Evolutionary conservation across 2,888 invertebrate genomes (phyloP), one percentile per base, ranked within the genome.

Genomic region (Phasia obesa): DNA sequence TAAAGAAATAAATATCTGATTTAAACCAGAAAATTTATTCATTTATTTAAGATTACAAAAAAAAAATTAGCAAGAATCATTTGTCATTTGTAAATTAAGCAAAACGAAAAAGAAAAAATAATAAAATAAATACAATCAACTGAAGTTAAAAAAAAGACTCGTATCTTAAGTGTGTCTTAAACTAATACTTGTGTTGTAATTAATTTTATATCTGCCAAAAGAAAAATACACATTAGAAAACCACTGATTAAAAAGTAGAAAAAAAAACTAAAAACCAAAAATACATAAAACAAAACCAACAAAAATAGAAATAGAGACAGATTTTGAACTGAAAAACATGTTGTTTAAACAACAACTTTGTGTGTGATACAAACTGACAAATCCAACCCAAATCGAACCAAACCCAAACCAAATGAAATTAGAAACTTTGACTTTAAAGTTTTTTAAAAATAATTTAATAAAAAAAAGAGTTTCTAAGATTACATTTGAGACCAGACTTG

Each of bases 201-300:
- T 81, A 81, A 81, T 75, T 81, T 64, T 49, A 70, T 53, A 75
- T 42, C 81, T 75, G 42, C 62, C 70, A 81, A 44, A 5, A 27
- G 69, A 51, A 42, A 59, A 35, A 55, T 38, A 67, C 67, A 59
- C 44, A 65, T 78, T 65, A 59, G 51, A 51, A 71, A 78, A 71
- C 59, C 65, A 65, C 55, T 71, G 64, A 51, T 78, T 71, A 71
- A 65, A 51, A 51, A 78, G 49, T 65, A 13, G 31, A 59, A 55
- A 62, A 69, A 42, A 9, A 53, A 31, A 38, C 53, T 15, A 21
- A 59, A 67, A 25, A 42, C 11, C 13, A 31, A 44, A 31, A 23
- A 65, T n/a, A 21, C 38, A 9, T 1, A 53, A 17, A 15, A 35
- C 21, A 51, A 25, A 23, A 35, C 35, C 9, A 35, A 11, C 35